Evolutionary conservation across 2,113 vertebrate species (phyloP), one percentile per base, ranked within the genome.

Genomic region (Saguinus imperator): DNA sequence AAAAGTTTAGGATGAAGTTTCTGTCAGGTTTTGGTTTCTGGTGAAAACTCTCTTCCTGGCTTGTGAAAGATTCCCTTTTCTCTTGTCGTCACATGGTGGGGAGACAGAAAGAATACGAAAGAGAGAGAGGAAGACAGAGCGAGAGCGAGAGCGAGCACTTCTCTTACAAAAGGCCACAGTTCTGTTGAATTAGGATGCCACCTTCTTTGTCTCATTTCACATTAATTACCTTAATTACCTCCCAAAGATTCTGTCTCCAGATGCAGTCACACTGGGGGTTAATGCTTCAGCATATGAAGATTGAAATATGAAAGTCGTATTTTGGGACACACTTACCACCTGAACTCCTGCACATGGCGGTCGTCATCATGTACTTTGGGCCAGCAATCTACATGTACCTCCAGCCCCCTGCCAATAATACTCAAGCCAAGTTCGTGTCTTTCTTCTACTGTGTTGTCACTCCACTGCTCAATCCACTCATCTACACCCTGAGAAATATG

Each of bases 401-500:
- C 12, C 94, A 96, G 43, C 89, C 80, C 25, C 43, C 57, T 0
- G 80, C 81, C 52, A 90, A 37, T 1, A 90, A 37, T 5, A 61
- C 83, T 16, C 64, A 77, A 8, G 87, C 43, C 43, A 95, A 97
- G 58, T 92, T 94, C 57, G 66, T 52, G 11, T 96, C 97, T 17
- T 55, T 96, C 8, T 94, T 94, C 80, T 96, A 96, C 35, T 89
- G 94, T 1, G 5, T 92, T 12, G 6, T 97, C 35, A 94, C 89
- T 8, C 96, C 95, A 0, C 52, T 95, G 57, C 89, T 93, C 20
- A 94, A 96, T 4, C 95, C 96, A 17, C 50, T 97, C 20, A 93
- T 93, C 72, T 88, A 94, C 21, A 97, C 93, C 29, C 68, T 96
- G 80, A 96, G 97, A 76, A 97, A 97, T 43, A 98, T 95, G 50